These are phyloP conservation scores for Mimas tiliae DNA, from an alignment of 2,888 invertebrate genomes.

Conservation along the genomic window DNA sequence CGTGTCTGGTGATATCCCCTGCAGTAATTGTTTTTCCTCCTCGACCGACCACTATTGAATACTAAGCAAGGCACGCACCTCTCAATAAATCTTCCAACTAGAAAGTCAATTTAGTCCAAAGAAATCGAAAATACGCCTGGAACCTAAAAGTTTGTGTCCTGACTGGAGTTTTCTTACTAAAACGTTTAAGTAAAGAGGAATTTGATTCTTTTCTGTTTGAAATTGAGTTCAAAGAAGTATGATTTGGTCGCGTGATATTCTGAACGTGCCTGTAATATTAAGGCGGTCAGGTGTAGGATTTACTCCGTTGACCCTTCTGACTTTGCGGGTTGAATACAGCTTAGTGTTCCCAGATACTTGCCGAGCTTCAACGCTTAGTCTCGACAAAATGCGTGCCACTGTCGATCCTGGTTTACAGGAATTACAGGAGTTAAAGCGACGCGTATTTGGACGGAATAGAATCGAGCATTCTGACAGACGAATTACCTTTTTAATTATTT, in stretches of 20 bases:
- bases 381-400: too few species aligned
- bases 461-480: too few species aligned
- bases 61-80: slow-evolving; percentile 2
- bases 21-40: slow-evolving; percentile 20
- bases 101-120: slow-evolving; percentile 1
- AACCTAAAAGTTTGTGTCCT: neutral
- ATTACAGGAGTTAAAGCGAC: too few species aligned
- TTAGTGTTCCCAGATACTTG: neutral
- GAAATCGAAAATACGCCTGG: neutral
- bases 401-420: too few species aligned
- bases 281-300: neutral
- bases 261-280: neutral
- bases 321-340: neutral
- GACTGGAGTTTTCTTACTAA: neutral
- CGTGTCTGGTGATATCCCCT: neutral
- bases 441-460: too few species aligned
- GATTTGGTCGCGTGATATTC: neutral
- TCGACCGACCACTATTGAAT: neutral
- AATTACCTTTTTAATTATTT: too few species aligned
- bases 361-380: neutral
- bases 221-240: neutral
- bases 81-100: slow-evolving; percentile 22
- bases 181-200: neutral
- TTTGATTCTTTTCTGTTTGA: neutral
- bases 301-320: neutral